phyloP scores from a whole-genome alignment of 2,888 invertebrate species.

The Stenodema calcarata region DNA sequence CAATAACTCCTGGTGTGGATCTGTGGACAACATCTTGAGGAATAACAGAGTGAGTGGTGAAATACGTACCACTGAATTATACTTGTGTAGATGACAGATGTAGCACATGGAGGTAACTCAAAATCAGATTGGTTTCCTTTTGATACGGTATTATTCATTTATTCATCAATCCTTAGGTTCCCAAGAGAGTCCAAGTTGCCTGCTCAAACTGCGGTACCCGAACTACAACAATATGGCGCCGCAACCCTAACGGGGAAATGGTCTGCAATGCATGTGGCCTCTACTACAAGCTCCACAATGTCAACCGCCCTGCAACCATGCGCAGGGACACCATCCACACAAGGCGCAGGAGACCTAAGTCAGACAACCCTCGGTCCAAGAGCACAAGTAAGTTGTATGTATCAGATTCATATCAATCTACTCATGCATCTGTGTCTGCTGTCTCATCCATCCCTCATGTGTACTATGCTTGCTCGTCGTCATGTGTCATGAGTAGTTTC shows the following conservation, averaged over 20 bases:
- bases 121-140: too few relatives aligned
- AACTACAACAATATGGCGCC: conserved; percentile 96
- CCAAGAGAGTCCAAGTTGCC: conserved; percentile 78
- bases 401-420: not conserved
- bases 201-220: conserved; percentile 98
- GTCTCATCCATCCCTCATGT: conserved; percentile 1
- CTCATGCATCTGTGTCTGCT: conserved; percentile 24
- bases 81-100: too few relatives aligned
- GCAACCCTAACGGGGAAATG: conserved; percentile 96
- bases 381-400: conserved; percentile 47
- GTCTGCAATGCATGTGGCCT: conserved; percentile 99
- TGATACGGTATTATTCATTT: not conserved
- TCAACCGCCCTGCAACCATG: conserved; percentile 93
- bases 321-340: conserved; percentile 96
- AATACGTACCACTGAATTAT: too few relatives aligned
- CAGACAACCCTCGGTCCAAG: conserved; percentile 62
- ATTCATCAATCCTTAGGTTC: conserved; percentile 39
- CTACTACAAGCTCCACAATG: conserved; percentile 95
- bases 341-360: conserved; percentile 84
- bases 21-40: conserved; percentile 42
- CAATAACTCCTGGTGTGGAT: conserved; percentile 39
- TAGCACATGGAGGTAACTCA: too few relatives aligned
- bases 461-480: conserved; percentile 5
- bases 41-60: conserved; percentile 37
- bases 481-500: not conserved